A percentile compares a stretch with the other conserved stretches of the same genome.
Evolutionary conservation across 2,797 vertebrate genomes (phyloP).

Genomic region (Eulemur albifrons): DNA sequence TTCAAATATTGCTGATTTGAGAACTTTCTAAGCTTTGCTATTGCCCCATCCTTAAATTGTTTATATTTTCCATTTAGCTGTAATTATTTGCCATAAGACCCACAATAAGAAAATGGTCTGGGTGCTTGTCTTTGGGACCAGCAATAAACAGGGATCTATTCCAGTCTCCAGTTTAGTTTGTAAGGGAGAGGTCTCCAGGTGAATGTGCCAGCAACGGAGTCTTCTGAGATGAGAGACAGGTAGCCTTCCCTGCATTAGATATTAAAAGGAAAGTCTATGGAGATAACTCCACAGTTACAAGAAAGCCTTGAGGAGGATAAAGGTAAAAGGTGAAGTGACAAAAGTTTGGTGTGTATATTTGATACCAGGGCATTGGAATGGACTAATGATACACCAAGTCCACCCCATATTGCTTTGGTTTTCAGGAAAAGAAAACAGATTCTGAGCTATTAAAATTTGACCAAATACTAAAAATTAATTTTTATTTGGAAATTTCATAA

Average conservation of each 20-base stretch:
- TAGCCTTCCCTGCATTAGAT: background rate
- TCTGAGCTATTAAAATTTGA: background rate
- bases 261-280: background rate
- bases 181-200: background rate
- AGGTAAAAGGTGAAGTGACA: background rate
- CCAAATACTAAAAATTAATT: background rate
- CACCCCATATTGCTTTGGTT: rapidly evolving
- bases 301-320: background rate
- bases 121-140: background rate
- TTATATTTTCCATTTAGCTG: background rate
- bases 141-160: background rate
- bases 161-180: background rate
- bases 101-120: background rate
- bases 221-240: background rate
- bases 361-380: background rate
- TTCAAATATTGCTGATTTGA: background rate
- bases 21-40: background rate
- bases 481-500: background rate
- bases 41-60: background rate
- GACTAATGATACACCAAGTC: background rate
- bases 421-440: background rate
- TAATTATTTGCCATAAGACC: background rate
- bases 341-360: background rate
- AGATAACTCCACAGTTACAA: background rate
- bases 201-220: background rate